Evolutionary conservation across 2,888 invertebrate species (phyloP).

Genomic region (Xestia ashworthii): DNA sequence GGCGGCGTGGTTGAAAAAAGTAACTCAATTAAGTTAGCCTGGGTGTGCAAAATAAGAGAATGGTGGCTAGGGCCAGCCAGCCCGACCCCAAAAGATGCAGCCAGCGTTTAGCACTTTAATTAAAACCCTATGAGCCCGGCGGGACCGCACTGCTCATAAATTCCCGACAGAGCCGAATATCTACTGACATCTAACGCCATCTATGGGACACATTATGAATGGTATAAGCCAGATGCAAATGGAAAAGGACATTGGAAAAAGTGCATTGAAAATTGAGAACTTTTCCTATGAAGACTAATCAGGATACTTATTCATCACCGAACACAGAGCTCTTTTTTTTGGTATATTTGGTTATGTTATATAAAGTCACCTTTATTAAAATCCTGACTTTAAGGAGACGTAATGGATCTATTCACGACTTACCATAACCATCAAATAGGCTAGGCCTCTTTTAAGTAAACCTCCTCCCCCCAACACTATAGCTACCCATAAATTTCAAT

Average conservation of each 20-base stretch:
- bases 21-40: slow-evolving; percentile 50
- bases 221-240: slow-evolving; percentile 29
- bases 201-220: slow-evolving; percentile 35
- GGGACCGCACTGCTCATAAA: slow-evolving; percentile 66
- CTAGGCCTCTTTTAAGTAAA: background rate
- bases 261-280: background rate
- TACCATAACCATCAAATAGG: slow-evolving; percentile 11
- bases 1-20: slow-evolving; percentile 33
- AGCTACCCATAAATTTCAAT: slow-evolving; percentile 18
- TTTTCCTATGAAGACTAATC: background rate
- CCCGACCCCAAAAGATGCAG: slow-evolving; percentile 59
- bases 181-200: slow-evolving; percentile 46
- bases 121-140: slow-evolving; percentile 62
- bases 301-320: background rate
- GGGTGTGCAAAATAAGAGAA: slow-evolving; percentile 57
- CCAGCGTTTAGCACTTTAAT: slow-evolving; percentile 70
- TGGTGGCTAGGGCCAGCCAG: slow-evolving; percentile 34
- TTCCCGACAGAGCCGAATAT: slow-evolving; percentile 52
- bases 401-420: background rate
- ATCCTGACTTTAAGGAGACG: background rate
- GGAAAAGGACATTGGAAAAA: slow-evolving; percentile 27
- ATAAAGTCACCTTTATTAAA: background rate
- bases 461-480: background rate
- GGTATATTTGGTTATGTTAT: background rate
- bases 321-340: background rate